Evolutionary conservation across 2,113 vertebrate genomes (phyloP), one percentile per base, ranked within the genome.

Genomic region (Motacilla tschutschensis): DNA sequence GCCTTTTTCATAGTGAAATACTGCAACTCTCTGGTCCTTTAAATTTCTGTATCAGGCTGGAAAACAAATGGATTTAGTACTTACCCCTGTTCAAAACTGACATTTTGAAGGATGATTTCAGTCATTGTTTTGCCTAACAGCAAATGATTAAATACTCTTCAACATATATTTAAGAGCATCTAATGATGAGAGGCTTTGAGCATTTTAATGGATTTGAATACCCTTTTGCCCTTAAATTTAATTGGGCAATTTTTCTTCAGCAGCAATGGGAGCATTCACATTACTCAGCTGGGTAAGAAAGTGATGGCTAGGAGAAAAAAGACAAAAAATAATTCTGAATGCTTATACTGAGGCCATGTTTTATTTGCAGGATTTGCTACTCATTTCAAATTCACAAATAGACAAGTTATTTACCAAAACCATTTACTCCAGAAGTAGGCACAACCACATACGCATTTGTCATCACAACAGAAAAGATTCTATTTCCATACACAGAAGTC

Each of bases 291-390:
- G 47, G 15, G 19, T 70, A 65, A 60, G 70, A 73, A 76, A 77
- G 44, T 48, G 24, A 51, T 72, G 14, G 24, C 25, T 69, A 40
- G 63, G 40, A 14, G 20, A 25, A 85, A 78, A 85, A 85, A 63
- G 9, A 44, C 4, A 31, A 80, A 58, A 57, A 81, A 38, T 12
- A 57, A 63, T 58, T 69, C 59, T 51, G 14, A 69, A 59, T 38
- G 33, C 16, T 84, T n/a, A 44, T 72, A 50, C 5, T 44, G 67
- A 48, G 15, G 79, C 16, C 7, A 25, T 18, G 21, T 86, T 95
- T 94, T 94, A 94, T 94, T 95, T 82, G 55, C 62, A 66, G 66
- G 62, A 75, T 73, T 60, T 87, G 35, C 48, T 82, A 19, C 71
- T 92, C 54, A 57, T 43, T 85, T 91, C 24, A 71, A 69, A 78